Conservation (phyloP, 1,140 invertebrate species). For the Leguminivora glycinivorella region DNA sequence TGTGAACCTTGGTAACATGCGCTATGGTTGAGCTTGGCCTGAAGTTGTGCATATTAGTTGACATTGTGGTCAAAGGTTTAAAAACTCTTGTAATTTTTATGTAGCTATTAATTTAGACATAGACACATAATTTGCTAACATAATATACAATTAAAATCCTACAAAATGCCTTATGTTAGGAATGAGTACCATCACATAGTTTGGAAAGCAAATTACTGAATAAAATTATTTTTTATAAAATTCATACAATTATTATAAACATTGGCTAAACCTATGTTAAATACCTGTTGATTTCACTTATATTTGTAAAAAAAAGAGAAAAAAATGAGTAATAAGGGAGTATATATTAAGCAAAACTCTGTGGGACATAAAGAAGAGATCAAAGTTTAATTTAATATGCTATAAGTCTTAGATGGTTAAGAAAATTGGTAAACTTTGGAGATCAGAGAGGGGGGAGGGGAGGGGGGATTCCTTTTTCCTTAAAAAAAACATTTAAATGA, state of each 20-base stretch:
- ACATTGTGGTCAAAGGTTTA: neutral
- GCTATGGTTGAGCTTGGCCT: too few relatives aligned
- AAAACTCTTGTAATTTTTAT: neutral
- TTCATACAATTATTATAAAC: neutral
- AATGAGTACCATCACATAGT: conserved; percentile 25
- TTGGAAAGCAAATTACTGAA: neutral
- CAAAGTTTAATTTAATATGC: neutral
- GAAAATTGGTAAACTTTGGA: too few relatives aligned
- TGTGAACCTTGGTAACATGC: neutral
- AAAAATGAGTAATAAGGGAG: neutral
- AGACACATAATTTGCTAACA: too few relatives aligned
- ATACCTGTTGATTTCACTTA: neutral
- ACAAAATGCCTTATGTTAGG: conserved; percentile 15
- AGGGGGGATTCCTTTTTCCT: too few relatives aligned
- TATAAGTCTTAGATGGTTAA: too few relatives aligned
- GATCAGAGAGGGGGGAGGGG: too few relatives aligned
- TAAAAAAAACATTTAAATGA: too few relatives aligned
- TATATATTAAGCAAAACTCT: neutral
- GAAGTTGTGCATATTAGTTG: too few relatives aligned
- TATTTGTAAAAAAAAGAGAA: neutral
- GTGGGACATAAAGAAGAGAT: neutral
- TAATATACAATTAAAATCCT: neutral
- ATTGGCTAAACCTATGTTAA: neutral
- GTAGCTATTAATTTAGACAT: neutral
- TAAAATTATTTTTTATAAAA: neutral